These are phyloP conservation scores for Scrobipalpa costella DNA, from an alignment of 2,888 invertebrate species.

Conservation along the genomic window DNA sequence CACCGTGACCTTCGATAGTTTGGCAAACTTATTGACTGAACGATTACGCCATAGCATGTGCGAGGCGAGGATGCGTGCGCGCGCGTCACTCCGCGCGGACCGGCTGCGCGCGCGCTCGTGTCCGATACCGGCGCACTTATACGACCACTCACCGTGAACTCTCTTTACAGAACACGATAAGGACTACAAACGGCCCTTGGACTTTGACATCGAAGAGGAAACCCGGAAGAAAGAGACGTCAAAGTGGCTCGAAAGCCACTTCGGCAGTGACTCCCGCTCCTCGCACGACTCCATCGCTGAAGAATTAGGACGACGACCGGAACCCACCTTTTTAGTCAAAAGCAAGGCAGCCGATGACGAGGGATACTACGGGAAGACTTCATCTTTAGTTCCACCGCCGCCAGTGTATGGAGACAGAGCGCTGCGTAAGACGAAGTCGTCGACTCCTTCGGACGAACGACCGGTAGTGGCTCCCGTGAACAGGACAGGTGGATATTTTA, in stretches of 20 bases:
- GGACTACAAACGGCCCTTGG: conserved; percentile 90
- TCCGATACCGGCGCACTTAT: conserved; percentile 40
- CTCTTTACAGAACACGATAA: conserved; percentile 84
- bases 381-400: conserved; percentile 68
- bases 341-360: conserved; percentile 79
- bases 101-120: conserved; percentile 62
- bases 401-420: conserved; percentile 71
- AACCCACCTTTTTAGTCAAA: conserved; percentile 89
- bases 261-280: conserved; percentile 91
- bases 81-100: conserved; percentile 58
- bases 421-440: conserved; percentile 78
- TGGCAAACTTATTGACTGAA: conserved; percentile 76
- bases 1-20: conserved; percentile 75
- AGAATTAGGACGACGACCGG: conserved; percentile 82
- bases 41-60: conserved; percentile 69
- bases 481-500: conserved; percentile 82
- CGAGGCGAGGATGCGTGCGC: conserved; percentile 51
- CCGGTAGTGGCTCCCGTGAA: conserved; percentile 63
- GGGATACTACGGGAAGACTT: conserved; percentile 71
- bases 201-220: conserved; percentile 93
- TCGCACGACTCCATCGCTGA: conserved; percentile 86
- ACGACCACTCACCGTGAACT: conserved; percentile 31
- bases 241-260: conserved; percentile 95
- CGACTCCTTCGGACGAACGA: conserved; percentile 78
- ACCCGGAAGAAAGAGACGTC: conserved; percentile 94